These are phyloP conservation scores for Gnathonemus echidnorhynchus DNA, from an alignment of 2,113 vertebrate genomes.

Conservation along the genomic window DNA sequence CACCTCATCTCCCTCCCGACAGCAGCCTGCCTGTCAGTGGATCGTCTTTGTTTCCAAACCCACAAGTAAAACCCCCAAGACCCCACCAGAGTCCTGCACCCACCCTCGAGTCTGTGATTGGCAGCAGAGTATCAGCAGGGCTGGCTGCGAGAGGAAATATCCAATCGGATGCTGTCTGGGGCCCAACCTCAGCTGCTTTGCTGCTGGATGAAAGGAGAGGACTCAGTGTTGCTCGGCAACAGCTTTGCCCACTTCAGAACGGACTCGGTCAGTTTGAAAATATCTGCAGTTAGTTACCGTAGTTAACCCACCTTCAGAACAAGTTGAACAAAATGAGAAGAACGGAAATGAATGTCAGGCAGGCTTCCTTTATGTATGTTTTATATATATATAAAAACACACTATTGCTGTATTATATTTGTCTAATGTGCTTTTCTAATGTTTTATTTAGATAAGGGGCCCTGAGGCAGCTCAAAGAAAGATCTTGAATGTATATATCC, in stretches of 20 bases:
- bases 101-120: constrained; percentile 7
- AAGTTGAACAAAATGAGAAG: neutral
- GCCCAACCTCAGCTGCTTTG: neutral
- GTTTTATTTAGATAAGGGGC: neutral
- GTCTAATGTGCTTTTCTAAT: neutral
- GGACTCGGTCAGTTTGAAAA: neutral
- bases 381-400: neutral
- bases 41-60: constrained; percentile 4
- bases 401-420: neutral
- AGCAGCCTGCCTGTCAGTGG: neutral
- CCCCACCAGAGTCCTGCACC: neutral
- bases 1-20: neutral
- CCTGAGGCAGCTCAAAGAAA: neutral
- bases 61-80: neutral
- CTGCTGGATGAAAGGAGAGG: neutral
- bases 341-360: neutral
- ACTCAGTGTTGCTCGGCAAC: neutral
- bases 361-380: neutral
- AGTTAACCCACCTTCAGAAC: neutral
- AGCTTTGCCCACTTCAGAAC: neutral
- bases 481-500: neutral
- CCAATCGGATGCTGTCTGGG: constrained; percentile 5
- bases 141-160: constrained; percentile 19
- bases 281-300: neutral
- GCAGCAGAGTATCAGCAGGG: constrained; percentile 9